Conservation (phyloP, 2,888 invertebrate genomes). For the Polydrusus pterygomalis region DNA sequence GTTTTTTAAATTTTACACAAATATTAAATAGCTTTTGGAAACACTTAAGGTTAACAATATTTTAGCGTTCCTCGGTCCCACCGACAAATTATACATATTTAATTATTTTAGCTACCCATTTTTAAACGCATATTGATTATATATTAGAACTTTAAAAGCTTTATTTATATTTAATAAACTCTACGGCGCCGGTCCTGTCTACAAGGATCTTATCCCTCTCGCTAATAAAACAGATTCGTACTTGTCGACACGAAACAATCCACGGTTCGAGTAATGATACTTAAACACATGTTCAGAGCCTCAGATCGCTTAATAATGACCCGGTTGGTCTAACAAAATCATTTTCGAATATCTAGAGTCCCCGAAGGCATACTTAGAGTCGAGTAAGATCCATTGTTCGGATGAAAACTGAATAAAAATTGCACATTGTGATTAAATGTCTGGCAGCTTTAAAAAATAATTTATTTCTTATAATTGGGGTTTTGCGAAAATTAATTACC, state of each 20-base stretch:
- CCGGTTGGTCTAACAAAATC: constrained; percentile 64
- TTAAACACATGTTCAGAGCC: constrained; percentile 70
- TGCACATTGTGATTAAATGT: constrained; percentile 39
- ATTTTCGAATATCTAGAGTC: constrained; percentile 68
- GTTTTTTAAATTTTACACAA: no score
- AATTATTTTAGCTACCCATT: no score
- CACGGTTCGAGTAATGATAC: constrained; percentile 62
- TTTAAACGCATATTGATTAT: no score
- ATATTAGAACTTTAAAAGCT: no score
- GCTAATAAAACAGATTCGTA: constrained; percentile 53
- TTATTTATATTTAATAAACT: no score
- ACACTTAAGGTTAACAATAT: no score
- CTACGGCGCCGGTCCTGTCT: constrained; percentile 44
- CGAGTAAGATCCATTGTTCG: constrained; percentile 53
- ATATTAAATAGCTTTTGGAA: no score
- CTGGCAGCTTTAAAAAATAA: constrained; percentile 27
- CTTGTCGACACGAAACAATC: constrained; percentile 62
- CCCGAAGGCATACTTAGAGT: constrained; percentile 65
- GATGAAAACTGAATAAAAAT: constrained; percentile 56
- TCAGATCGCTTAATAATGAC: constrained; percentile 69
- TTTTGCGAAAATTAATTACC: constrained; percentile 2
- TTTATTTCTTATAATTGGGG: constrained; percentile 23
- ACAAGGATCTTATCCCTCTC: constrained; percentile 42
- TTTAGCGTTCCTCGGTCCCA: no score
- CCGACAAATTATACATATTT: no score